These are phyloP conservation scores for Epsilonema sp. DNA, from an alignment of 2,888 invertebrate species.

Conservation along the genomic window DNA sequence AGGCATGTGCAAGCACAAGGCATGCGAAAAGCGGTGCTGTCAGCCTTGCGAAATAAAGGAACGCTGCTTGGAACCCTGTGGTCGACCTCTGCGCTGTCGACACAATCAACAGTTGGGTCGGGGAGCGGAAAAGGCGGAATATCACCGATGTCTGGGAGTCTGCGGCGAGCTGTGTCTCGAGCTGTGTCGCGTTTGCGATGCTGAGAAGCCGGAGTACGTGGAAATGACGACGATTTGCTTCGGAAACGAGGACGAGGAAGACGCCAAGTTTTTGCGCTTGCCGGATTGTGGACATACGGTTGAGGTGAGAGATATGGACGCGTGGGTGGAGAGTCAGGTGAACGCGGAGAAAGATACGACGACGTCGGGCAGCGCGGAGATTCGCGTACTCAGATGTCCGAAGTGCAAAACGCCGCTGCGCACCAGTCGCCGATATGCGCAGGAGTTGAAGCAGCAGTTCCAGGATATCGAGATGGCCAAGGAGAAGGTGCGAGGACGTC, in stretches of 20 bases:
- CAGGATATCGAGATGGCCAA: too few species aligned
- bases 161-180: constrained; percentile 51
- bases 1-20: constrained; percentile 26
- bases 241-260: constrained; percentile 38
- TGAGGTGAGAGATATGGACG: constrained; percentile 30
- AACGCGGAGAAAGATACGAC: not conserved
- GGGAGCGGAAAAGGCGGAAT: too few species aligned
- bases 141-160: constrained; percentile 46
- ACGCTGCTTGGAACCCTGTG: constrained; percentile 28
- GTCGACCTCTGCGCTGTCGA: constrained; percentile 15
- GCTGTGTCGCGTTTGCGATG: constrained; percentile 41
- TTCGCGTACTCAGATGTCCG: constrained; percentile 9
- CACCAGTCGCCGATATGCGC: constrained; percentile 41
- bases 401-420: constrained; percentile 42
- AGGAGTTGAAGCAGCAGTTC: constrained; percentile 34
- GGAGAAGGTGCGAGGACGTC: constrained; percentile 17
- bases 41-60: constrained; percentile 17
- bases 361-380: constrained; percentile 1
- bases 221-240: constrained; percentile 29
- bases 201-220: constrained; percentile 21
- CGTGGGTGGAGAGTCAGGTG: constrained; percentile 11
- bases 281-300: constrained; percentile 28
- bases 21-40: constrained; percentile 29
- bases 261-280: constrained; percentile 29
- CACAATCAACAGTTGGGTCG: too few species aligned